These are phyloP conservation scores for Shargacucullia verbasci DNA, from an alignment of 2,888 invertebrate genomes.

Conservation along the genomic window DNA sequence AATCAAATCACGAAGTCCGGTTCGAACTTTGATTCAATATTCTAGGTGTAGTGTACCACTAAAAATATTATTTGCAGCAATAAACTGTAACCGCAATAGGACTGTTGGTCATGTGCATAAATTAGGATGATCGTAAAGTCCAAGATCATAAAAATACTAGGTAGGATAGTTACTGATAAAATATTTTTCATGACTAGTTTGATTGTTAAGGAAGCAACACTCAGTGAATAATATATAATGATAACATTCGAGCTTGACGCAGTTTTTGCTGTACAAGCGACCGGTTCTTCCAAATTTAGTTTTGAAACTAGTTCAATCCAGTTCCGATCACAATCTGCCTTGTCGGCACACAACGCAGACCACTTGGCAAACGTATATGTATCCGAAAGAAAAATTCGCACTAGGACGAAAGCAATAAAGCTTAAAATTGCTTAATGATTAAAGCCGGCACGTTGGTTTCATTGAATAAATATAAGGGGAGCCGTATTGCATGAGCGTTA, in stretches of 20 bases:
- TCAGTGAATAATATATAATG: constrained; percentile 7
- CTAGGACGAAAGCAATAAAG: constrained; percentile 7
- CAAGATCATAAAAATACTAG: too few relatives aligned
- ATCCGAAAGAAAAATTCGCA: constrained; percentile 11
- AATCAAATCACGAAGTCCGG: constrained; percentile 26
- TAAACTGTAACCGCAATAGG: constrained; percentile 3
- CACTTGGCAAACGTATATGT: constrained; percentile 18
- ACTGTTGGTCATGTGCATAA: background rate
- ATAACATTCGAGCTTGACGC: constrained; percentile 17
- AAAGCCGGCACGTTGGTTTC: constrained; percentile 9
- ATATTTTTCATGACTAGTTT: too few relatives aligned
- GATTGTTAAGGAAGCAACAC: background rate
- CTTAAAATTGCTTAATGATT: constrained; percentile 16
- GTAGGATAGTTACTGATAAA: too few relatives aligned
- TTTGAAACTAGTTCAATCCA: constrained; percentile 58
- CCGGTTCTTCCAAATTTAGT: constrained; percentile 51
- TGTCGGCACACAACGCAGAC: constrained; percentile 35
- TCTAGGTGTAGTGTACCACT: constrained; percentile 3
- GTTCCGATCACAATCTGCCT: constrained; percentile 50
- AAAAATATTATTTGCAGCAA: constrained; percentile 7
- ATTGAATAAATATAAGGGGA: constrained; percentile 48
- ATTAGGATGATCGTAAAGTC: background rate
- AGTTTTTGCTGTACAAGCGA: constrained; percentile 34
- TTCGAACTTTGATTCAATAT: constrained; percentile 21
- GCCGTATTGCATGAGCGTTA: constrained; percentile 35